These are phyloP conservation scores for Gyrodactylus salaris DNA, from an alignment of 1,140 invertebrate genomes.

Conservation along the genomic window DNA sequence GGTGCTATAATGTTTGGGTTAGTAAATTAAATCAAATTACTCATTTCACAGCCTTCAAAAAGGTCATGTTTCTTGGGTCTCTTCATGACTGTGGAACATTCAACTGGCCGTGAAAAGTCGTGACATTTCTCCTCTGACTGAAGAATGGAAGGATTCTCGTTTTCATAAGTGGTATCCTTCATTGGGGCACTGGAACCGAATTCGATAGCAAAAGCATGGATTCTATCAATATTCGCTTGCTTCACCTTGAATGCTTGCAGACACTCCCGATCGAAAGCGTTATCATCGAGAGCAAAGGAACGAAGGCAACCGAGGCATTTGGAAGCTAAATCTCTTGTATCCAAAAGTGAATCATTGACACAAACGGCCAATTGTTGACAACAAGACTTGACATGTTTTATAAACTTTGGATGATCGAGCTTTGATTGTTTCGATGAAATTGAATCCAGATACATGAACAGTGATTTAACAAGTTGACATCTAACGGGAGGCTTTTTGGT, in stretches of 20 bases:
- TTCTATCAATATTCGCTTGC: not conserved
- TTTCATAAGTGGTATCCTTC: not conserved
- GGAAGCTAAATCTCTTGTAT: not conserved
- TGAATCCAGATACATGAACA: not conserved
- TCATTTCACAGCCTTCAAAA: not conserved
- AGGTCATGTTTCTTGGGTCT: not conserved
- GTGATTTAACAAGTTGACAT: not conserved
- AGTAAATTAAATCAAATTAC: not conserved
- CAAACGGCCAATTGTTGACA: not conserved
- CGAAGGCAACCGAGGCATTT: not conserved
- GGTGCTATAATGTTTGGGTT: no score
- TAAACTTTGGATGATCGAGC: not conserved
- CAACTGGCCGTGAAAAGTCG: no score
- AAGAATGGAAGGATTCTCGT: not conserved
- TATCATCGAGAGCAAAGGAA: not conserved
- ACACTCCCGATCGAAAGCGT: not conserved
- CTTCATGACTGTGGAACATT: not conserved
- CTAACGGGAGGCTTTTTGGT: not conserved
- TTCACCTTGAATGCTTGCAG: not conserved
- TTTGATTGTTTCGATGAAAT: not conserved
- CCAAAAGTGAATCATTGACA: not conserved
- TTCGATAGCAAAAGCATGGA: not conserved
- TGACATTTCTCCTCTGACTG: no score
- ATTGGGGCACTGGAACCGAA: not conserved
- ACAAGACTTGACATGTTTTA: not conserved